Conservation (phyloP, 2,797 vertebrate genomes). For the Picus viridis region DNA sequence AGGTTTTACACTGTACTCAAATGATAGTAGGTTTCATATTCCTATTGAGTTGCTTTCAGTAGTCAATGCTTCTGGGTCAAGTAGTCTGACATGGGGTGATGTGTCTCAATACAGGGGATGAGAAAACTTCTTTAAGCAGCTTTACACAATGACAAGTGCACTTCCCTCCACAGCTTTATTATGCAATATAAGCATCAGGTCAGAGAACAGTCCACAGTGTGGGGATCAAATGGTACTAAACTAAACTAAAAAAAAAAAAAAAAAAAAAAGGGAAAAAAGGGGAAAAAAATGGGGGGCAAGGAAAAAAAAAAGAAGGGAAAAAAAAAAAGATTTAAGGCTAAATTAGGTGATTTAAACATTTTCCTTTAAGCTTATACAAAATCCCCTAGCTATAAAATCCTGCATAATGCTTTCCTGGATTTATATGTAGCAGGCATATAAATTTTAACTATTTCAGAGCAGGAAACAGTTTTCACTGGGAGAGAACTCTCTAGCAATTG, state of each 20-base stretch:
- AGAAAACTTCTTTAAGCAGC: constrained; percentile 83
- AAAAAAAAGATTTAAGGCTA: constrained; percentile 81
- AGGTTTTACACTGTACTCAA: constrained; percentile 79
- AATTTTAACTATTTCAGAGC: constrained; percentile 81
- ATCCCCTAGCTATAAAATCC: constrained; percentile 85
- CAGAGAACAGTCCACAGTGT: constrained; percentile 78
- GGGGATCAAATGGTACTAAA: constrained; percentile 80
- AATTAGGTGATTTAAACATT: constrained; percentile 87
- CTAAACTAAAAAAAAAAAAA: neutral
- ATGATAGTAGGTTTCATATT: constrained; percentile 82
- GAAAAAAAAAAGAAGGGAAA: neutral
- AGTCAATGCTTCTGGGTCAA: constrained; percentile 83
- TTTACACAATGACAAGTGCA: constrained; percentile 79
- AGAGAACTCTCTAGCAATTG: neutral
- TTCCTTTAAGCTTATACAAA: constrained; percentile 87
- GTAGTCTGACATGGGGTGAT: constrained; percentile 80
- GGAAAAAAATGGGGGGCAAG: neutral
- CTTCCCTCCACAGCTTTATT: constrained; percentile 80
- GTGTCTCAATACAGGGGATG: constrained; percentile 80
- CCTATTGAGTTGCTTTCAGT: constrained; percentile 78
- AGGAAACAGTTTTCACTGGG: constrained; percentile 21
- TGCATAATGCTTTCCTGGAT: constrained; percentile 84
- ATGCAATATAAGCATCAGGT: constrained; percentile 82
- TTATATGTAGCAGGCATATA: constrained; percentile 83
- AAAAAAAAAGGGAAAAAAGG: neutral